These are phyloP conservation scores for Tenodera sinensis DNA, from an alignment of 2,888 invertebrate genomes.

Conservation along the genomic window DNA sequence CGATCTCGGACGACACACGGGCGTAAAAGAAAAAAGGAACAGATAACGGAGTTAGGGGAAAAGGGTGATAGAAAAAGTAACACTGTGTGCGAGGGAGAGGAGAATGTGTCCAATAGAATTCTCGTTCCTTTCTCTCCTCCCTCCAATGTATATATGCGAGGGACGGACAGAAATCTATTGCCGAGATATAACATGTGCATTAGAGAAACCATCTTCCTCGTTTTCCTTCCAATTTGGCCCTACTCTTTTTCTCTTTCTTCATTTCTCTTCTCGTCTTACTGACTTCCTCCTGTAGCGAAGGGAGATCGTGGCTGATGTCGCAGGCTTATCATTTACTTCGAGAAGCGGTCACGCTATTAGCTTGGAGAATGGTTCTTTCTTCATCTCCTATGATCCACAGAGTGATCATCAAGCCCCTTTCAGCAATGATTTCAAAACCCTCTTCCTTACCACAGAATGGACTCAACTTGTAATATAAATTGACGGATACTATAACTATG, in stretches of 20 bases:
- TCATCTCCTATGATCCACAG: neutral
- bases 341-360: neutral
- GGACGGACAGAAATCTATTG: conserved; percentile 19
- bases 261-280: neutral
- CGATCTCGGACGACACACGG: neutral
- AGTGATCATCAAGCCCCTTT: neutral
- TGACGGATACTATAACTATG: too few relatives aligned
- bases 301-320: neutral
- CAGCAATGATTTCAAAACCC: neutral
- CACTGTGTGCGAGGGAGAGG: neutral
- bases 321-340: neutral
- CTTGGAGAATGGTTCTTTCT: neutral
- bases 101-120: conserved; percentile 1
- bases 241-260: neutral
- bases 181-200: conserved; percentile 26
- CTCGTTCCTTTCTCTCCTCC: neutral
- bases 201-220: conserved; percentile 16
- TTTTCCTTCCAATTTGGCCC: conserved; percentile 26
- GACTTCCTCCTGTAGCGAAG: neutral
- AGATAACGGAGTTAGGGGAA: neutral
- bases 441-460: neutral
- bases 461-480: too few relatives aligned
- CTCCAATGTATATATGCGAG: neutral
- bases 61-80: neutral
- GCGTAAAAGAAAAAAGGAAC: neutral